Base-by-base conservation (phyloP, 2,888 invertebrate genomes). In the Odontomyia ornata region DNA sequence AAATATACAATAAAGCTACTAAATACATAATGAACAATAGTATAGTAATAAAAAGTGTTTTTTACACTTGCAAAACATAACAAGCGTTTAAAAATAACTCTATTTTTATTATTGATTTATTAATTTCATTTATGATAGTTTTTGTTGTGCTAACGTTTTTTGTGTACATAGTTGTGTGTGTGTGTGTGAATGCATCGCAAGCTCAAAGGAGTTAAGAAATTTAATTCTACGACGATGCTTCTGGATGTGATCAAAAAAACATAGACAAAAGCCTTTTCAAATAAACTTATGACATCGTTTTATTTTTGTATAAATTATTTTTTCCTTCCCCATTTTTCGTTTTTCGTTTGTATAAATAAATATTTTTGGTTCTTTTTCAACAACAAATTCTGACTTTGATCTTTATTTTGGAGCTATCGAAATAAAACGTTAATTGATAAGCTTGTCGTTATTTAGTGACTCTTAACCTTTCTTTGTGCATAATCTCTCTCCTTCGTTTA, bases 261-360 rank as follows among this genome's bases (percentile, higher is more conserved):
- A 36, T 5, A 36, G 9, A 36, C 36, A 36, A 36, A 36, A 36
- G 3, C 36, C 36, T 36, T 36, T n/a, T n/a, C n/a, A 9, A 3
- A 36, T 36, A 3, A 9, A 3, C 9, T 36, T 36, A 9, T 36
- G 36, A 36, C 9, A n/a, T n/a, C n/a, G n/a, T 9, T 36, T 36
- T 36, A 36, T 5, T 4, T 67, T 47, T 30, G 69, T 69, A 47
- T 69, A 47, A 69, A 47, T 69, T 69, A 69, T 69, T 69, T 69
- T 18, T 69, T 69, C 21, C 69, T 25, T 47, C 23, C 47, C 62
- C 43, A 13, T 30, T 18, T 69, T 13, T 21, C 47, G 47, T 69
- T 47, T 46, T 15, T 46, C 47, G 46, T 69, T 46, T 21, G 21
- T 21, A 30, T 69, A 47, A 69, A 52, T 52, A 52, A 69, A 69